Percentiles rank a stretch among this genome's conserved stretches.
These are phyloP conservation scores for Meta bourneti DNA, from an alignment of 2,888 invertebrate genomes.

Conservation along the genomic window DNA sequence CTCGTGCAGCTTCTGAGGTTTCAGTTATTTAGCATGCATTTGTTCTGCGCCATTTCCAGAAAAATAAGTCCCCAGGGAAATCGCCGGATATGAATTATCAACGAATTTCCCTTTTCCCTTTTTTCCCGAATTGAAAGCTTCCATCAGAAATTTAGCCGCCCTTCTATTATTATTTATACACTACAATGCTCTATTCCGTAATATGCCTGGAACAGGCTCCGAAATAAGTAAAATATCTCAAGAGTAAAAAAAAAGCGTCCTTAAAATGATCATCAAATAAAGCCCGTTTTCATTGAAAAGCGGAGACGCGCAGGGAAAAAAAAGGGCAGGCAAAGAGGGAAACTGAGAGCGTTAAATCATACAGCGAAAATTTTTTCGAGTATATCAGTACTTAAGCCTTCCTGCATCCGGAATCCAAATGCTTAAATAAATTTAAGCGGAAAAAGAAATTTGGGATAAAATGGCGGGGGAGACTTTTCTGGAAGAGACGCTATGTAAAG, in stretches of 20 bases:
- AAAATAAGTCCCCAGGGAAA: neutral
- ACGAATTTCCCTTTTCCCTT: conserved; percentile 14
- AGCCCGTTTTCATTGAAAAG: conserved; percentile 54
- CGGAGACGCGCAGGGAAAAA: neutral
- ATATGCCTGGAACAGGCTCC: neutral
- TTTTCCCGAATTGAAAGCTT: conserved; percentile 11
- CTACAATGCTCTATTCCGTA: conserved; percentile 35
- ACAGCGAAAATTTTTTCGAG: conserved; percentile 36
- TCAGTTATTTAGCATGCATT: too few relatives aligned
- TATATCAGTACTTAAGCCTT: conserved; percentile 48
- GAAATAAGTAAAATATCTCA: neutral
- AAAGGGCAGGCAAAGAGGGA: neutral
- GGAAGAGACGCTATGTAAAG: conserved; percentile 69
- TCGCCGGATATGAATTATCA: conserved; percentile 16
- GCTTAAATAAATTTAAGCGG: conserved; percentile 56
- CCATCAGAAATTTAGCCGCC: conserved; percentile 30
- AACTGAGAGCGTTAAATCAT: conserved; percentile 42
- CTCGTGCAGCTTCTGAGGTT: too few relatives aligned
- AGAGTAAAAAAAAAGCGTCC: conserved; percentile 8
- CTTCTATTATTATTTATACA: conserved; percentile 41
- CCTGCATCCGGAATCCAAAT: conserved; percentile 57
- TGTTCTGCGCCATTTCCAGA: neutral
- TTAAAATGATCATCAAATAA: conserved; percentile 69
- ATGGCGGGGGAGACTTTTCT: conserved; percentile 17
- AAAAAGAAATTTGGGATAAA: conserved; percentile 55